Evolutionary conservation across 2,888 invertebrate species (phyloP).

Genomic region (Coelinius sp.): DNA sequence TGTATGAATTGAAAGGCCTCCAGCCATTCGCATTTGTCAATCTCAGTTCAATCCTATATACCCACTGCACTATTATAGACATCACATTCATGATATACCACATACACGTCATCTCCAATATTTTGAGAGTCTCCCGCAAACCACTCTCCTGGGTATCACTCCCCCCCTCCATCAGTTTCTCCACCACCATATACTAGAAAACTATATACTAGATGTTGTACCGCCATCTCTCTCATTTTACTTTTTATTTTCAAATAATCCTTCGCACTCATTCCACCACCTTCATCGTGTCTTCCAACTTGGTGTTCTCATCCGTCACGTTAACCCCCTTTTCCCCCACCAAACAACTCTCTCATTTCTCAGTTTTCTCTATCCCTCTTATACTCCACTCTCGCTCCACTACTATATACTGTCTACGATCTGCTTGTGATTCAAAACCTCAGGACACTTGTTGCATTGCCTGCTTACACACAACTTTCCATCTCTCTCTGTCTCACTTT

Average conservation of each 20-base stretch:
- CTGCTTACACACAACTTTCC: conserved; percentile 58
- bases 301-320: conserved; percentile 38
- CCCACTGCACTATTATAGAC: conserved; percentile 58
- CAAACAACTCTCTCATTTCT: conserved; percentile 41
- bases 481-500: conserved; percentile 9
- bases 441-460: conserved; percentile 71
- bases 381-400: conserved; percentile 52
- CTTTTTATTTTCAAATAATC: conserved; percentile 38
- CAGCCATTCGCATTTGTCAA: conserved; percentile 53
- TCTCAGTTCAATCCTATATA: conserved; percentile 41
- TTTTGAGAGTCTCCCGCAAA: conserved; percentile 60
- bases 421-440: conserved; percentile 72
- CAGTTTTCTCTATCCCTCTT: conserved; percentile 45
- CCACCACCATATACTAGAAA: conserved; percentile 1
- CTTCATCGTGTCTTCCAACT: conserved; percentile 42
- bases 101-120: conserved; percentile 63
- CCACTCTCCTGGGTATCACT: conserved; percentile 62
- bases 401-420: conserved; percentile 57
- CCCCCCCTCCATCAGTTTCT: conserved; percentile 44
- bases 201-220: conserved; percentile 6
- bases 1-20: neutral
- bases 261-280: conserved; percentile 31
- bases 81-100: conserved; percentile 64
- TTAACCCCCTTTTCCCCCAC: conserved; percentile 37
- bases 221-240: conserved; percentile 36